Conservation (phyloP, 2,888 invertebrate species). For the Ormyrus nitidulus region DNA sequence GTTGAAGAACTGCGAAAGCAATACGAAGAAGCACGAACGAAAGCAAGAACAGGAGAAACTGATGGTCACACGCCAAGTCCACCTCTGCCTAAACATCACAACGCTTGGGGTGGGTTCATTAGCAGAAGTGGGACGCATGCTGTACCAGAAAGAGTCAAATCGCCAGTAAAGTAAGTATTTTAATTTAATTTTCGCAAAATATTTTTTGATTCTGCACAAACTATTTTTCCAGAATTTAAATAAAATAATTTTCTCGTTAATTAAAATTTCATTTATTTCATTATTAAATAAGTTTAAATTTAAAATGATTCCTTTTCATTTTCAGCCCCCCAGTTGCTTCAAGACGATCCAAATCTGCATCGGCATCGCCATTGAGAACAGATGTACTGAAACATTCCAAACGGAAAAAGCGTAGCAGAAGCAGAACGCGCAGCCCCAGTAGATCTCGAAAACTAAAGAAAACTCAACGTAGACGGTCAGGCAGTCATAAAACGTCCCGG, state of each 20-base stretch:
- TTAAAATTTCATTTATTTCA: no score
- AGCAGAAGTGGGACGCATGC: constrained; percentile 76
- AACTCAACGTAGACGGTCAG: constrained; percentile 69
- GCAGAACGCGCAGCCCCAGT: constrained; percentile 74
- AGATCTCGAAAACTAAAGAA: constrained; percentile 72
- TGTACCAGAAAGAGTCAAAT: constrained; percentile 70
- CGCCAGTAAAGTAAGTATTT: constrained; percentile 66
- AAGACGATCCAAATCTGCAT: constrained; percentile 69
- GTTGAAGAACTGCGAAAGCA: constrained; percentile 85
- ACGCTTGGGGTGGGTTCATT: constrained; percentile 83
- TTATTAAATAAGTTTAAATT: background rate
- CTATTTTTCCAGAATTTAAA: no score
- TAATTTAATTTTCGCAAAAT: background rate
- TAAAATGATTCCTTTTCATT: background rate
- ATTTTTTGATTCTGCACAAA: no score
- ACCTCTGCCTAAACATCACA: constrained; percentile 78
- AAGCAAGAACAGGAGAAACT: constrained; percentile 77
- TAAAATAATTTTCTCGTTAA: no score
- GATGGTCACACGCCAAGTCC: constrained; percentile 77
- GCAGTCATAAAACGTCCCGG: constrained; percentile 72
- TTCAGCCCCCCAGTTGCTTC: background rate
- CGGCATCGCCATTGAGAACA: constrained; percentile 68
- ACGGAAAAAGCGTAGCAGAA: constrained; percentile 74
- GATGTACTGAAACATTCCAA: constrained; percentile 71
- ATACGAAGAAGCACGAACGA: constrained; percentile 82